Evolutionary conservation across 2,888 invertebrate species (phyloP), one percentile per base, ranked within the genome.

Genomic region (Stomorhina lunata): DNA sequence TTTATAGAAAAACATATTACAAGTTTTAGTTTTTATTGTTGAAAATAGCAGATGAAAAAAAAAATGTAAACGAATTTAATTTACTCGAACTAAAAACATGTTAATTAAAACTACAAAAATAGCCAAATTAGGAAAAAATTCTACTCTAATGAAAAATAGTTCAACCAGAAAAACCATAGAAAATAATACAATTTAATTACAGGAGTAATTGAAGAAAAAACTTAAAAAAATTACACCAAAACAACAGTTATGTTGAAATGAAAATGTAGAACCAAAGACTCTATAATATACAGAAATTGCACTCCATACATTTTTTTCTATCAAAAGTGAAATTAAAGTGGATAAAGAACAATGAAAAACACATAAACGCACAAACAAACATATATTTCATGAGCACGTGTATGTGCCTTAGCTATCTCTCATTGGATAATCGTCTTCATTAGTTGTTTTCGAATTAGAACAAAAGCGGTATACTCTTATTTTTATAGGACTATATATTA

Each of bases 91-190:
- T 72, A 72, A 72, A n/a, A 72, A 59, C 72, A 79, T 59, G 72
- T 79, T 79, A 79, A 79, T 79, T 79, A 79, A 75, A 69, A 75
- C 6, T 57, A 40, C 43, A 45, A 72, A 37, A 25, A 65, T 15
- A 69, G 53, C 55, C 55, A 45, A 80, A 65, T 15, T 43, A 43
- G 17, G 32, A 29, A 73, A 29, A 40, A 78, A 73, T n/a, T 75
- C 17, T 15, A 29, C 59, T 59, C 69, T 79, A 82, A 82, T 82
- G 75, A 82, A 79, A 79, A 79, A 71, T 79, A 25, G 59, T 75
- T 50, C 34, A 50, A 61, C 63, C 34, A 59, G 72, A 77, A 59
- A 81, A 37, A 63, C n/a, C 34, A 48, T 45, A 78, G 45, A 68
- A 68, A 73, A 61, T 66, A 73, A 66, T 43, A 10, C 72, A 12